Evolutionary conservation across 1,140 invertebrate species (phyloP), one percentile per base, ranked within the genome.

Genomic region (Drosophila willistoni): DNA sequence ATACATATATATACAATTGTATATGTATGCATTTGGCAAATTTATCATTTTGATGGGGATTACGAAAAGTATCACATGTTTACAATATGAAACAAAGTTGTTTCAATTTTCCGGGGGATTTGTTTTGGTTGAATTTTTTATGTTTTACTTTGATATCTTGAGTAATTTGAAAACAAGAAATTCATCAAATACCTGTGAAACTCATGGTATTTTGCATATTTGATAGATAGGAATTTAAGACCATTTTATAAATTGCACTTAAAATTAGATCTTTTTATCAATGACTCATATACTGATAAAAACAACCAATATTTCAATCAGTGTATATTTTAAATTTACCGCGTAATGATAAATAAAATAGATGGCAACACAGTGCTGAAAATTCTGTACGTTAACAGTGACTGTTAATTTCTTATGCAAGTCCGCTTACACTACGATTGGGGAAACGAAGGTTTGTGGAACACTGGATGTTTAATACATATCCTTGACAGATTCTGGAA

Each of bases 201-300:
- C 13, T 17, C 51, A 82, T 84, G 69, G 14, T 34, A 17, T 71
- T 69, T 68, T 65, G 62, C 68, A 71, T 71, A 56, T 10, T 25
- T 87, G 84, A 87, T 89, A 73, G 72, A 87, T 87, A 70, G 55
- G 72, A 71, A 80, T 83, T 80, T 87, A 83, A 87, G 65, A 59
- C 80, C 68, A 41, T 69, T 64, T 73, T 54, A 77, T 68, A 64
- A 59, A 86, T 78, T 63, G 41, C n/a, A 22, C 9, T 25, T 57
- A 29, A 17, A 22, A 25, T 55, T 7, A 9, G 65, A 36, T 66
- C 22, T 36, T 25, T 55, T 22, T 51, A 71, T n/a, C 10, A 36
- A 34, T 72, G 54, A 68, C 9, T 67, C 63, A 67, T 42, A 3
- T 5, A 51, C 17, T 68, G 5, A 36, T 47, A 71, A 41, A 17